Conservation (phyloP, 2,888 invertebrate species). For the Morpho helenor region DNA sequence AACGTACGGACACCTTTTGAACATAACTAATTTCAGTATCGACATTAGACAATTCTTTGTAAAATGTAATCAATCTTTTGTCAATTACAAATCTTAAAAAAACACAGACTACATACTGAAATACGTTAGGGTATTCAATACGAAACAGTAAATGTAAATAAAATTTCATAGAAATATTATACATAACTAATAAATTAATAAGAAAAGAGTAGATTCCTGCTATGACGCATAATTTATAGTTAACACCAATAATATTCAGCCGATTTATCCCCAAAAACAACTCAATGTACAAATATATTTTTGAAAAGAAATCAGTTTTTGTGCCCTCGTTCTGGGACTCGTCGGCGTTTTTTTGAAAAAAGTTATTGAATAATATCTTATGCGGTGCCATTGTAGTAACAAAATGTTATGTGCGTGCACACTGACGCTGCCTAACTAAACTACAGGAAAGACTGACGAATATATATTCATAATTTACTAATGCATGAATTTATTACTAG, state of each 20-base stretch:
- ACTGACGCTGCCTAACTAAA: neutral
- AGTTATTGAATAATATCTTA: neutral
- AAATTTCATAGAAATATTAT: neutral
- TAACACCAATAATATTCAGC: neutral
- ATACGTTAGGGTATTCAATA: neutral
- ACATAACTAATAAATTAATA: neutral
- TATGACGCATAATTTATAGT: neutral
- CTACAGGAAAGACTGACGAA: too few relatives aligned
- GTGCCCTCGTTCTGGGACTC: neutral
- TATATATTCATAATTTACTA: too few relatives aligned
- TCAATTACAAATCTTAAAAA: neutral
- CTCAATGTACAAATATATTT: neutral
- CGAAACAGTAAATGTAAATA: neutral
- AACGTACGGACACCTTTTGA: neutral
- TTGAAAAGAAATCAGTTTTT: neutral
- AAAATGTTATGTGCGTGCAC: neutral
- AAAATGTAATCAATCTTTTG: neutral
- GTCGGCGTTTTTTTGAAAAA: neutral
- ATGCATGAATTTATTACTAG: too few relatives aligned
- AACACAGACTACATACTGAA: neutral
- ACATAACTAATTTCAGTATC: neutral
- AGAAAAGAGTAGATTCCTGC: neutral
- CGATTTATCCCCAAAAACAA: neutral
- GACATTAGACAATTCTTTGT: neutral
- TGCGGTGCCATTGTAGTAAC: neutral